These are phyloP conservation scores for Madoqua kirkii DNA, from an alignment of 2,113 vertebrate genomes.

Conservation along the genomic window DNA sequence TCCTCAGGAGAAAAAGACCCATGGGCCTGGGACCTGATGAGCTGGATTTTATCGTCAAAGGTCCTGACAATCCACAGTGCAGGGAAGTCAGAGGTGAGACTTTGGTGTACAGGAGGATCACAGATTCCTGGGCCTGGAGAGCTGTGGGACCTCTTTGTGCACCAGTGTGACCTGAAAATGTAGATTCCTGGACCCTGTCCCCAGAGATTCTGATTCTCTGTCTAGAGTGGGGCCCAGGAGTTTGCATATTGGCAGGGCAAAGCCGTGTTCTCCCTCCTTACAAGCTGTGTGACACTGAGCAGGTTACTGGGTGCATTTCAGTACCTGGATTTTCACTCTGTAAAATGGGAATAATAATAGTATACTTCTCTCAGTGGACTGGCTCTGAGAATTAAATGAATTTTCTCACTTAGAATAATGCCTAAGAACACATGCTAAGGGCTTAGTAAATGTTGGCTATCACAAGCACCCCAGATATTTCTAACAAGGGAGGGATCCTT, in stretches of 20 bases:
- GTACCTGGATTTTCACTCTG: background rate
- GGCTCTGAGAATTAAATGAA: background rate
- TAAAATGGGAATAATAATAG: background rate
- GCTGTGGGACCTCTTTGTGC: background rate
- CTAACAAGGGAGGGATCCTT: background rate
- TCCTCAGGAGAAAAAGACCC: constrained; percentile 80
- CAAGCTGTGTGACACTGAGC: background rate
- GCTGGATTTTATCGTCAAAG: constrained; percentile 95
- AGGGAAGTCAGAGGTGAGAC: constrained; percentile 89
- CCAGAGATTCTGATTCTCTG: background rate
- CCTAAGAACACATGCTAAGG: background rate
- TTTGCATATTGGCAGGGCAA: background rate
- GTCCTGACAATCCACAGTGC: constrained; percentile 89
- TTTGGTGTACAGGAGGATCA: background rate
- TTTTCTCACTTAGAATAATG: background rate
- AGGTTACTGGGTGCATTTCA: background rate
- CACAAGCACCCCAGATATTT: background rate
- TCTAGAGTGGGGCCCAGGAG: background rate
- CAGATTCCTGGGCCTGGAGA: background rate
- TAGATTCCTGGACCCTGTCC: background rate
- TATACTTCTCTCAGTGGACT: background rate
- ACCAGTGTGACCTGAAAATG: background rate
- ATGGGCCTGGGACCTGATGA: constrained; percentile 87
- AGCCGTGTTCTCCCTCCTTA: background rate
- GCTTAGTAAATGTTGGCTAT: background rate